Conservation (phyloP, 2,797 vertebrate species). For the Melanogrammus aeglefinus region DNA sequence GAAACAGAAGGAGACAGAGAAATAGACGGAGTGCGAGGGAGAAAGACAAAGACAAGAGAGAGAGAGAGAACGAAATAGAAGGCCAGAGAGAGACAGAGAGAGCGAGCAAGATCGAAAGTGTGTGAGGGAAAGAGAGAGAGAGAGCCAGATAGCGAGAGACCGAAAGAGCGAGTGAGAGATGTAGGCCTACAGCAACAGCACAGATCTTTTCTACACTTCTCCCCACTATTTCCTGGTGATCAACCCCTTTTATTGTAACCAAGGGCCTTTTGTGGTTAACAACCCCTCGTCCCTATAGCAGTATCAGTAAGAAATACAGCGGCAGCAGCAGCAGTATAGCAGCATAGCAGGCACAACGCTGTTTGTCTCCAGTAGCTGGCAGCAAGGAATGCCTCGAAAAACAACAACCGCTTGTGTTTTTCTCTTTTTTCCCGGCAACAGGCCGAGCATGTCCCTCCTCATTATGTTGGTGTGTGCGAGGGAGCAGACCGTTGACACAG, state of each 20-base stretch:
- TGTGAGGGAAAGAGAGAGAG: neutral
- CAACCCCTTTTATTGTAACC: too few relatives aligned
- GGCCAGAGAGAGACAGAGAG: neutral
- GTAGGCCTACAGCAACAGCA: neutral
- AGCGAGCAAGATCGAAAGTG: neutral
- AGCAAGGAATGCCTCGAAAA: conserved; percentile 67
- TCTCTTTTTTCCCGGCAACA: conserved; percentile 71
- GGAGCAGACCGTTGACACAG: conserved; percentile 80
- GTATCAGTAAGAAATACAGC: too few relatives aligned
- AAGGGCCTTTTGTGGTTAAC: too few relatives aligned
- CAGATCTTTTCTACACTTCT: too few relatives aligned
- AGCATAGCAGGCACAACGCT: conserved; percentile 23
- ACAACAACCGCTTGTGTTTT: conserved; percentile 55
- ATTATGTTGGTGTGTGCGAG: conserved; percentile 80
- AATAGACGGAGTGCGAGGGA: too few relatives aligned
- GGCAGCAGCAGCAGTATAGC: neutral
- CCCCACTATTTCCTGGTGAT: too few relatives aligned
- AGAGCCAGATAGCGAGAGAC: neutral
- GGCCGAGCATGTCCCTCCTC: conserved; percentile 81
- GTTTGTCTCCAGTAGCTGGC: conserved; percentile 45
- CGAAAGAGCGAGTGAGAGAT: neutral
- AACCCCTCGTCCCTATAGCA: too few relatives aligned
- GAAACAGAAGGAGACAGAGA: too few relatives aligned
- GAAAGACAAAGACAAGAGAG: too few relatives aligned
- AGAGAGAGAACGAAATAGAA: neutral